Conservation (phyloP, 1,140 invertebrate species). For the Bombyx mori region ASM3026992v2 NC_085120.1:5046501-5047000, state of each 20-base stretch:
- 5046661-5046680: constrained; percentile 56
- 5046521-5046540: constrained; percentile 46
- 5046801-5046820: constrained; percentile 49
- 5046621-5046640: constrained; percentile 65
- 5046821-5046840: constrained; percentile 16
- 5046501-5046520: constrained; percentile 56
- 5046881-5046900: constrained; percentile 62
- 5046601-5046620: constrained; percentile 50
- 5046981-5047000: constrained; percentile 43
- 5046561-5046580: constrained; percentile 15
- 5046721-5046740: constrained; percentile 63
- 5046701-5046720: constrained; percentile 61
- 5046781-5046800: constrained; percentile 53
- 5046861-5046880: constrained; percentile 64
- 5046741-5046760: constrained; percentile 60
- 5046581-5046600: constrained; percentile 39
- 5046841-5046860: constrained; percentile 16
- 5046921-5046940: constrained; percentile 41
- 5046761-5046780: constrained; percentile 39
- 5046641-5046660: constrained; percentile 56
- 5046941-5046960: constrained; percentile 23
- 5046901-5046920: constrained; percentile 37
- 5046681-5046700: constrained; percentile 56
- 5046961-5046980: constrained; percentile 36
- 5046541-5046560: constrained; percentile 10